Evolutionary conservation across 2,113 vertebrate genomes (phyloP).

Genomic region (Syngnathus typhle): DNA sequence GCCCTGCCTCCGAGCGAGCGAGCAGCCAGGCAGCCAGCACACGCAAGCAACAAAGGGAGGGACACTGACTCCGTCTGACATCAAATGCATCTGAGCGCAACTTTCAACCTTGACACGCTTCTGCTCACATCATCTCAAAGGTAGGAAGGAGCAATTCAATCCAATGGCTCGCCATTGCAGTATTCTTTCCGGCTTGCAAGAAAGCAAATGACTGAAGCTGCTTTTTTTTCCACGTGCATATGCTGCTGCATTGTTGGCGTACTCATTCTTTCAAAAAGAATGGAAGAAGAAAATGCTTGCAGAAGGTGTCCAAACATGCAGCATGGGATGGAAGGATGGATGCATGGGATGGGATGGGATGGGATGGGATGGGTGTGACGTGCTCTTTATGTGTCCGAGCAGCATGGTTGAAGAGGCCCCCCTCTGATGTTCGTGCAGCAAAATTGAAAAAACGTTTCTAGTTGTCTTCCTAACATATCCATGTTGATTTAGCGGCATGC

Average conservation of each 20-base stretch:
- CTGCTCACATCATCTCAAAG: constrained; percentile 45
- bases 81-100: constrained; percentile 22
- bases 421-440: background rate
- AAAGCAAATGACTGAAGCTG: background rate
- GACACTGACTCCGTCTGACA: constrained; percentile 41
- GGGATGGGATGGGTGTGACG: constrained; percentile 58
- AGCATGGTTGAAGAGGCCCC: constrained; percentile 5
- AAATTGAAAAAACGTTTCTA: background rate
- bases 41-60: constrained; percentile 67
- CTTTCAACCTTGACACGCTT: constrained; percentile 11
- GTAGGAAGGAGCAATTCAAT: constrained; percentile 40
- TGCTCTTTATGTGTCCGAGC: constrained; percentile 32
- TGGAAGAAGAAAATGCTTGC: constrained; percentile 9
- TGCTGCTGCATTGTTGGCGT: background rate
- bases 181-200: background rate
- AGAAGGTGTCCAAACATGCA: constrained; percentile 14
- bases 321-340: constrained; percentile 49
- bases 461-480: too few relatives aligned
- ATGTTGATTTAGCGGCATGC: background rate
- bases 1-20: constrained; percentile 52
- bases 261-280: background rate
- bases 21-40: constrained; percentile 24
- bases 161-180: background rate
- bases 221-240: background rate
- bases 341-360: constrained; percentile 36